A percentile compares a stretch with the other conserved stretches of the same genome.
Conservation (phyloP, 2,888 invertebrate genomes). For the Drosophila rubida region DNA sequence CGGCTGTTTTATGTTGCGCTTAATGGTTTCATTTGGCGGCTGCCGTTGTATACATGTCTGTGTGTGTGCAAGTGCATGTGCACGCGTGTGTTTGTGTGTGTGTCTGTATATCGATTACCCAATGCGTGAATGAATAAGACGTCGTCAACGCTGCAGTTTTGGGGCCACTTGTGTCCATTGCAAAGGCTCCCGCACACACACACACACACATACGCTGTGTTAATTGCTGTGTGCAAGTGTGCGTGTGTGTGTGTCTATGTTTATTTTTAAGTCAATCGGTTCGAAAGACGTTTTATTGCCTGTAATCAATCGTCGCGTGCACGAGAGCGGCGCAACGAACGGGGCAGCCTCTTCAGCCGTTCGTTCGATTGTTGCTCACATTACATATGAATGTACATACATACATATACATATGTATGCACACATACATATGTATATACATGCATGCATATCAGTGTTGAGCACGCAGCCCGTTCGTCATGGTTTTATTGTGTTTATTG, state of each 20-base stretch:
- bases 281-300: constrained; percentile 75
- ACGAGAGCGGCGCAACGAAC: constrained; percentile 31
- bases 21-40: constrained; percentile 75
- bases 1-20: constrained; percentile 64
- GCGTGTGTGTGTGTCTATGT: constrained; percentile 49
- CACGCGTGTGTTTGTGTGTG: constrained; percentile 25
- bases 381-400: constrained; percentile 29
- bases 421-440: neutral
- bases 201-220: constrained; percentile 37
- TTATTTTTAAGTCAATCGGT: constrained; percentile 78
- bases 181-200: constrained; percentile 25
- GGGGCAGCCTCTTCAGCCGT: neutral
- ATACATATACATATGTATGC: constrained; percentile 9
- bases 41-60: constrained; percentile 10
- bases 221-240: constrained; percentile 48
- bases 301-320: constrained; percentile 75
- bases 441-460: constrained; percentile 17
- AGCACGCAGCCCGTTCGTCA: constrained; percentile 54
- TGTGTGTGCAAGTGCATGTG: constrained; percentile 5
- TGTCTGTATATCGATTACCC: constrained; percentile 69
- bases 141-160: constrained; percentile 57
- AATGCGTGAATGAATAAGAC: constrained; percentile 78
- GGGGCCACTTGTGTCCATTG: constrained; percentile 64
- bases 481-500: constrained; percentile 72
- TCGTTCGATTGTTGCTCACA: constrained; percentile 39